These are phyloP conservation scores for Agrochola circellaris DNA, from an alignment of 2,888 invertebrate genomes.

Conservation along the genomic window DNA sequence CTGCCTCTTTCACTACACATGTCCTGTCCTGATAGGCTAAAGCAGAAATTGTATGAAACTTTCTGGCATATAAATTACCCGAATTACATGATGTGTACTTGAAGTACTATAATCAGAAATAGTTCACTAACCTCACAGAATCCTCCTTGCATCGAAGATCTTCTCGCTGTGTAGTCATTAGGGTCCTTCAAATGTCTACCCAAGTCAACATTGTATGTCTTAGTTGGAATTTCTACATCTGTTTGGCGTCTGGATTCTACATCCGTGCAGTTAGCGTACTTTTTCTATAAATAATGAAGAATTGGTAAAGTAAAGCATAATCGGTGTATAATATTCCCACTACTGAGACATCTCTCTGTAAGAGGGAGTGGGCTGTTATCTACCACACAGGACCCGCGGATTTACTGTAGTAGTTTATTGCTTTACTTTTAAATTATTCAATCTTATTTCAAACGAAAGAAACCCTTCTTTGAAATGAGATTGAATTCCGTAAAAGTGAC, in stretches of 20 bases:
- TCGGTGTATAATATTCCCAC: background rate
- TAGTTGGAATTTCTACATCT: constrained; percentile 55
- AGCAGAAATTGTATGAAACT: background rate
- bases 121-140: constrained; percentile 83
- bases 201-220: constrained; percentile 77
- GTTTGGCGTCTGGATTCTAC: constrained; percentile 77
- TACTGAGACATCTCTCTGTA: background rate
- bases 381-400: background rate
- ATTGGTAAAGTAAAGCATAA: background rate
- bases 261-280: constrained; percentile 87
- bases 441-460: background rate
- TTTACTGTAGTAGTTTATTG: background rate
- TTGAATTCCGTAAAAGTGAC: background rate
- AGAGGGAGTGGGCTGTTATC: background rate
- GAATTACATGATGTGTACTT: background rate
- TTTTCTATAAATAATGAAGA: constrained; percentile 75
- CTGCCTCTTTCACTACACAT: background rate
- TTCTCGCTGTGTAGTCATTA: constrained; percentile 83
- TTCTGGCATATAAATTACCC: background rate
- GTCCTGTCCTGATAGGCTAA: background rate
- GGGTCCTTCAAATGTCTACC: constrained; percentile 85
- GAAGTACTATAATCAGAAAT: background rate
- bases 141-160: constrained; percentile 81
- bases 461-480: background rate
- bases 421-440: background rate